These are phyloP conservation scores for Mola mola DNA, from an alignment of 2,113 vertebrate species.

Conservation along the genomic window DNA sequence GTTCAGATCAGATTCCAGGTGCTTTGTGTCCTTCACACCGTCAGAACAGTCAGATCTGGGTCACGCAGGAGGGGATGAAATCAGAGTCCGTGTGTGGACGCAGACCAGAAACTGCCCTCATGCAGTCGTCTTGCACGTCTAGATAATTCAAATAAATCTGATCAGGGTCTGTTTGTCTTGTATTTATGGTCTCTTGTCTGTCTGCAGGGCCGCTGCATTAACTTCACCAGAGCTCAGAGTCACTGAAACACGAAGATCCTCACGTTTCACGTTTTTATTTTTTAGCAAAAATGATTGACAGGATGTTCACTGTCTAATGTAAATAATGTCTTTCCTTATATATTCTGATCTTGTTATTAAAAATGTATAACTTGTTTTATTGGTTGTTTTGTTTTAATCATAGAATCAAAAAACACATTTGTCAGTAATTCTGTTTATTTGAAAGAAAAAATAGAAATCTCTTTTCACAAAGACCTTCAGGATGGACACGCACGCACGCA, in stretches of 20 bases:
- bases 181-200: slow-evolving; percentile 7
- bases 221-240: slow-evolving; percentile 78
- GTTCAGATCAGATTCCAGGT: neutral
- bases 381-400: neutral
- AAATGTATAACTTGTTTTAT: too few species aligned
- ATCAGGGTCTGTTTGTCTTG: neutral
- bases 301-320: too few species aligned
- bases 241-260: slow-evolving; percentile 39
- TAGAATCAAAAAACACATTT: neutral
- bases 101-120: too few species aligned
- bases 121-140: too few species aligned
- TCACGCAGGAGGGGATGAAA: too few species aligned
- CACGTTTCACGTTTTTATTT: slow-evolving; percentile 12
- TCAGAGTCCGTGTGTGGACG: too few species aligned
- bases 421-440: slow-evolving; percentile 61
- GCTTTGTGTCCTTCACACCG: too few species aligned
- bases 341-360: too few species aligned
- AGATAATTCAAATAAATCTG: too few species aligned
- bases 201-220: slow-evolving; percentile 80
- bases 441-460: slow-evolving; percentile 66
- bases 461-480: slow-evolving; percentile 69
- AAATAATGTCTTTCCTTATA: too few species aligned
- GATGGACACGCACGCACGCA: slow-evolving; percentile 64
- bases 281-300: too few species aligned
- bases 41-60: too few species aligned